phyloP scores from a whole-genome alignment of 2,113 vertebrate species.

The Pomatostomus ruficeps region DNA sequence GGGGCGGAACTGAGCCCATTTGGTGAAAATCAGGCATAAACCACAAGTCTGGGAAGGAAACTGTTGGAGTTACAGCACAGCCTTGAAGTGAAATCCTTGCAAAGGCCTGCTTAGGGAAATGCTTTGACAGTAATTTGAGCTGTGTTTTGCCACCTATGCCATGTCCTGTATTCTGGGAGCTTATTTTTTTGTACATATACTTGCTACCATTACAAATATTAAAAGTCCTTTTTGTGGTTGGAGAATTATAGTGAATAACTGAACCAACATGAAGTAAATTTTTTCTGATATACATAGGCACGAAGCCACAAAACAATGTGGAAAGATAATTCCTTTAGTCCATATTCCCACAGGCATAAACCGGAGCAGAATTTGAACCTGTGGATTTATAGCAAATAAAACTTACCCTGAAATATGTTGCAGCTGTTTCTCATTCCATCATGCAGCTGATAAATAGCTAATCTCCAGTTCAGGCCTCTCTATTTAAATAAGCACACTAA shows the following conservation, averaged over 20 bases:
- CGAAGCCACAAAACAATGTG: not conserved
- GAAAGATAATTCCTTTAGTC: slow-evolving; percentile 2
- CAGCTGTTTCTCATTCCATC: slow-evolving; percentile 48
- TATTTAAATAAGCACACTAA: slow-evolving; percentile 46
- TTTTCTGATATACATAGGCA: not conserved
- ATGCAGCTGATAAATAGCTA: slow-evolving; percentile 52
- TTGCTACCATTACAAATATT: not conserved
- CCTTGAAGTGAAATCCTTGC: not conserved
- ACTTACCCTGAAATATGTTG: slow-evolving; percentile 2
- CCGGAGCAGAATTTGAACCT: not conserved
- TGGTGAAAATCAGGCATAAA: not conserved
- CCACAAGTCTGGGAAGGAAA: not conserved
- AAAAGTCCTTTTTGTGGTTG: not conserved
- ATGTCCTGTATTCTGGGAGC: not conserved
- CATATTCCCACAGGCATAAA: not conserved
- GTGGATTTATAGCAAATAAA: slow-evolving; percentile 16
- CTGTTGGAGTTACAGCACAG: not conserved
- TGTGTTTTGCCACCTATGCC: not conserved
- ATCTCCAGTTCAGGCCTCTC: slow-evolving; percentile 44
- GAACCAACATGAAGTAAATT: not conserved
- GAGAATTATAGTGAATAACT: not conserved
- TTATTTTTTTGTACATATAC: not conserved
- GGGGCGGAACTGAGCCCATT: not conserved
- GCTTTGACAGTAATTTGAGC: not conserved
- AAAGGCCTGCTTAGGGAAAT: accelerated